These are phyloP conservation scores for Prosopocoilus inquinatus DNA, from an alignment of 2,888 invertebrate species.

Conservation along the genomic window DNA sequence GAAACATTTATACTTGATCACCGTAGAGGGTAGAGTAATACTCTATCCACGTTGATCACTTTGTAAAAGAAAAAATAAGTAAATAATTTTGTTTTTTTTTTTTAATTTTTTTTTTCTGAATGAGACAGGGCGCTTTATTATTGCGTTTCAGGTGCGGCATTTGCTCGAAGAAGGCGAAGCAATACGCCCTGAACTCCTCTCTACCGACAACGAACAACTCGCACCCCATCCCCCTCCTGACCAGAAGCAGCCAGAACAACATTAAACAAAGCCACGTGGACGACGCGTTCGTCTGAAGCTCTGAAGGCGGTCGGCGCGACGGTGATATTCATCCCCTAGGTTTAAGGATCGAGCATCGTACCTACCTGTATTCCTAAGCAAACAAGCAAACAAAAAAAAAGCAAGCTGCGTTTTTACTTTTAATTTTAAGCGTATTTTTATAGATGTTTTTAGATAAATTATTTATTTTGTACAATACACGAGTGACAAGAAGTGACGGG, in stretches of 20 bases:
- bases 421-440: constrained; percentile 7
- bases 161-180: constrained; percentile 52
- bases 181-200: constrained; percentile 52
- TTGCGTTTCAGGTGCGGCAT: constrained; percentile 50
- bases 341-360: background rate
- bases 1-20: no score
- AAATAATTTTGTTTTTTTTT: background rate
- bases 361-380: background rate
- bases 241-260: constrained; percentile 31
- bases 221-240: constrained; percentile 36
- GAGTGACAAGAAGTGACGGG: no score
- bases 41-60: no score
- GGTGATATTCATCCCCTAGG: background rate
- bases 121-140: no score
- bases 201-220: constrained; percentile 39
- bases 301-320: no score
- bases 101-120: background rate
- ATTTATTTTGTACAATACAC: constrained; percentile 10
- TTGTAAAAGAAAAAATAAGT: no score
- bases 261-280: constrained; percentile 27
- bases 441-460: constrained; percentile 7
- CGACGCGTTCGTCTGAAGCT: constrained; percentile 31
- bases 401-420: constrained; percentile 7
- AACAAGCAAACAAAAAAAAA: background rate
- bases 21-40: no score